Conservation (phyloP, 2,888 invertebrate genomes). For the Lampropteryx suffumata region DNA sequence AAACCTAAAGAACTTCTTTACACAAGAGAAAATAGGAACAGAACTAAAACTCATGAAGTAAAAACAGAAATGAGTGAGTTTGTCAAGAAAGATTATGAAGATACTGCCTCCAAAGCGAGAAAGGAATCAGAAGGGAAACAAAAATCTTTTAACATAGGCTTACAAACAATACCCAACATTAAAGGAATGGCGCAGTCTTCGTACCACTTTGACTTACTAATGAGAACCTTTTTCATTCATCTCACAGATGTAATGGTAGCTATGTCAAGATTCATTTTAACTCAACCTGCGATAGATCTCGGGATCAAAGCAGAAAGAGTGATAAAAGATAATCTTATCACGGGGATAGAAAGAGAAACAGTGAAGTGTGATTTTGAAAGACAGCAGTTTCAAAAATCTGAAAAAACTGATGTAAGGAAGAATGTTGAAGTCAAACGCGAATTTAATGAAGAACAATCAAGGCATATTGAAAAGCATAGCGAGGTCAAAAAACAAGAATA, state of each 20-base stretch:
- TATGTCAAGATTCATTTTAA: constrained; percentile 63
- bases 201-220: constrained; percentile 59
- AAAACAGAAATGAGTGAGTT: constrained; percentile 25
- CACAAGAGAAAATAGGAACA: constrained; percentile 20
- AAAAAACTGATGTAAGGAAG: neutral
- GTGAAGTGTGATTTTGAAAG: constrained; percentile 24
- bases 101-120: constrained; percentile 7
- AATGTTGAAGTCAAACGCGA: constrained; percentile 17
- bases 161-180: constrained; percentile 69
- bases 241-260: constrained; percentile 76
- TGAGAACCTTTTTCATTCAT: constrained; percentile 74
- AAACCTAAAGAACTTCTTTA: constrained; percentile 19
- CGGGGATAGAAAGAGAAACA: constrained; percentile 28
- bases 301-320: constrained; percentile 31
- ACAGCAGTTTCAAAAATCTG: constrained; percentile 13
- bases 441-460: constrained; percentile 7
- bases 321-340: constrained; percentile 32
- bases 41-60: constrained; percentile 19
- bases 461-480: constrained; percentile 9
- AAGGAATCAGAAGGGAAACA: constrained; percentile 49
- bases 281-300: constrained; percentile 47
- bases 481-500: constrained; percentile 16
- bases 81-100: constrained; percentile 10
- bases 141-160: constrained; percentile 58
- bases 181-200: constrained; percentile 58